Percentiles rank a stretch among this genome's conserved stretches.
Evolutionary conservation across 2,113 vertebrate species (phyloP).

Genomic region (Heliornis fulica): DNA sequence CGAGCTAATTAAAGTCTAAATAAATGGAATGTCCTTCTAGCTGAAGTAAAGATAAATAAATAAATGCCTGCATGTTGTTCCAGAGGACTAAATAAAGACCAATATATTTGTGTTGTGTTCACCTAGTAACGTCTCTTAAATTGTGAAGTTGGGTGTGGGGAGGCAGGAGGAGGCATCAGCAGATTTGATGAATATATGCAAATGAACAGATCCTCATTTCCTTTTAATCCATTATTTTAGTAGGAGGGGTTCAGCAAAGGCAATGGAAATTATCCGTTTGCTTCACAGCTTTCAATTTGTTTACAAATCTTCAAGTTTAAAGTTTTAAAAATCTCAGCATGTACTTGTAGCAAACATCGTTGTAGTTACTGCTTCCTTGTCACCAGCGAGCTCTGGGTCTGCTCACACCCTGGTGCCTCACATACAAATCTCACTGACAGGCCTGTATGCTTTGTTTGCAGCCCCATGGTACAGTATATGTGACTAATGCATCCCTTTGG

Average conservation of each 20-base stretch:
- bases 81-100: not conserved
- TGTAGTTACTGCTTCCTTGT: not conserved
- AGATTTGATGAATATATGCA: not conserved
- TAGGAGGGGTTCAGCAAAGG: not conserved
- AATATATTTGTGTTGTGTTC: not conserved
- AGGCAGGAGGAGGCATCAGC: not conserved
- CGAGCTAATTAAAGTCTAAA: constrained; percentile 26
- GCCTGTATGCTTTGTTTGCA: not conserved
- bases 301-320: not conserved
- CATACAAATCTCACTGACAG: not conserved
- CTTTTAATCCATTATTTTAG: not conserved
- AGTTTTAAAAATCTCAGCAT: not conserved
- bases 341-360: not conserved
- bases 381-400: not conserved
- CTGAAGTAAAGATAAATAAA: constrained; percentile 14
- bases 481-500: not conserved
- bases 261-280: not conserved
- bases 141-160: too few relatives aligned
- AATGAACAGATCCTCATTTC: not conserved
- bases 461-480: not conserved
- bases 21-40: constrained; percentile 4
- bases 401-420: accelerated
- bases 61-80: not conserved
- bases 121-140: not conserved
- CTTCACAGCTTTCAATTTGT: not conserved